Percentiles rank a stretch among this genome's conserved stretches.
phyloP scores from a whole-genome alignment of 2,113 vertebrate species.

The Epinephelus lanceolatus region DNA sequence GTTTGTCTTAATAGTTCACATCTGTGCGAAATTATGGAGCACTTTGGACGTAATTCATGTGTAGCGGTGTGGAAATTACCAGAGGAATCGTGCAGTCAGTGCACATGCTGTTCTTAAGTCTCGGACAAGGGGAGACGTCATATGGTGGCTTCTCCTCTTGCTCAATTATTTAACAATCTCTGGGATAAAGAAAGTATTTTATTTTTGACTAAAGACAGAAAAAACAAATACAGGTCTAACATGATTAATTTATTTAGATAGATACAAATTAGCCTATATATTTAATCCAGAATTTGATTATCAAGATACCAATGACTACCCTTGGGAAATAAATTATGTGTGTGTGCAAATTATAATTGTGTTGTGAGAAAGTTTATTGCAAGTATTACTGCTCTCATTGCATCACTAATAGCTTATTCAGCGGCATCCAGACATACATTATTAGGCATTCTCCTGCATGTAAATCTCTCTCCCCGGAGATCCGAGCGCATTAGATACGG shows the following conservation, averaged over 20 bases:
- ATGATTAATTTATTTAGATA: neutral
- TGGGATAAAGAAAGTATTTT: neutral
- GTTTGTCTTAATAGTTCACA: conserved; percentile 54
- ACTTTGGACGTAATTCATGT: conserved; percentile 50
- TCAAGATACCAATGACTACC: neutral
- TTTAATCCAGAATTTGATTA: neutral
- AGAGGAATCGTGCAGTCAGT: conserved; percentile 22
- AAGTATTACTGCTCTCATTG: conserved; percentile 18
- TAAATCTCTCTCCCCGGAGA: conserved; percentile 56
- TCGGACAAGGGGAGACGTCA: conserved; percentile 3
- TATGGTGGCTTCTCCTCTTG: neutral
- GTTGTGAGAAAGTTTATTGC: conserved; percentile 25
- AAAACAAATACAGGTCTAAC: neutral
- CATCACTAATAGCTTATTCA: conserved; percentile 41
- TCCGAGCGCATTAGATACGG: conserved; percentile 53
- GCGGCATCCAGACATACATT: conserved; percentile 42
- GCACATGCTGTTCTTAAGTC: conserved; percentile 6
- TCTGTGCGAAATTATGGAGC: conserved; percentile 62
- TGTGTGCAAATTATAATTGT: neutral
- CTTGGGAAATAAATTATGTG: neutral
- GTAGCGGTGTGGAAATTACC: conserved; percentile 40
- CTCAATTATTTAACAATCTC: neutral
- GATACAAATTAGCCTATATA: neutral
- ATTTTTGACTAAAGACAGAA: neutral
- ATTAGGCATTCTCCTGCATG: conserved; percentile 43